A percentile compares a stretch with the other conserved stretches of the same genome.
Conservation (phyloP, 35 echinoderm and acorn worm species). For the Ptychodera flava region DNA sequence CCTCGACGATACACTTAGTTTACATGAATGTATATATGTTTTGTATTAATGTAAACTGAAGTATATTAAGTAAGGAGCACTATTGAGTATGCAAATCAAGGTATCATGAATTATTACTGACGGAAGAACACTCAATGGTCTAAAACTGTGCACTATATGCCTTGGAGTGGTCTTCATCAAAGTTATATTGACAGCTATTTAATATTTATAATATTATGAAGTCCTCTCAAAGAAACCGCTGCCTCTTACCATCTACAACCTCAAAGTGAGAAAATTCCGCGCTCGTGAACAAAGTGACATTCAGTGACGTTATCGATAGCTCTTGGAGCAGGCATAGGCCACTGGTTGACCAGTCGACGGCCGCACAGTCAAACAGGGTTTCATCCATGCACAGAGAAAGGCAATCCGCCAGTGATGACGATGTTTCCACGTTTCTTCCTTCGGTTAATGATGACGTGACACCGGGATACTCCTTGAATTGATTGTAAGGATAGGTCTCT, state of each 20-base stretch:
- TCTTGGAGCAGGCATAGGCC: background rate
- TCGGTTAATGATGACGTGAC: background rate
- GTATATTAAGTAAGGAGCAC: too few relatives aligned
- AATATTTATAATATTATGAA: background rate
- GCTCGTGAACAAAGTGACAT: background rate
- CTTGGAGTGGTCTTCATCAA: too few relatives aligned
- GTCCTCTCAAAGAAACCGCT: too few relatives aligned
- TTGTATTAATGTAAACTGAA: too few relatives aligned
- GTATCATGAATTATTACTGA: too few relatives aligned
- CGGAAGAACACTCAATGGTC: too few relatives aligned
- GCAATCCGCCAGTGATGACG: background rate
- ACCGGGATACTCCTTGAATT: background rate
- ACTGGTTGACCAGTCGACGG: background rate
- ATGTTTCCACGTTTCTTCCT: background rate
- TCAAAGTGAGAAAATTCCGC: background rate
- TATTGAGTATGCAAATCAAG: too few relatives aligned
- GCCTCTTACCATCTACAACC: background rate
- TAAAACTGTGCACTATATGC: too few relatives aligned
- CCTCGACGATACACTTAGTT: too few relatives aligned
- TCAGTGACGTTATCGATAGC: background rate
- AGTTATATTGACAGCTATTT: background rate
- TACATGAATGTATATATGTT: too few relatives aligned
- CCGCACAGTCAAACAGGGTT: background rate
- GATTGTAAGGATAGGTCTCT: background rate
- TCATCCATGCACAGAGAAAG: background rate